Evolutionary conservation across 1,140 invertebrate species (phyloP).

Genomic region (Drosophila sp.): DNA sequence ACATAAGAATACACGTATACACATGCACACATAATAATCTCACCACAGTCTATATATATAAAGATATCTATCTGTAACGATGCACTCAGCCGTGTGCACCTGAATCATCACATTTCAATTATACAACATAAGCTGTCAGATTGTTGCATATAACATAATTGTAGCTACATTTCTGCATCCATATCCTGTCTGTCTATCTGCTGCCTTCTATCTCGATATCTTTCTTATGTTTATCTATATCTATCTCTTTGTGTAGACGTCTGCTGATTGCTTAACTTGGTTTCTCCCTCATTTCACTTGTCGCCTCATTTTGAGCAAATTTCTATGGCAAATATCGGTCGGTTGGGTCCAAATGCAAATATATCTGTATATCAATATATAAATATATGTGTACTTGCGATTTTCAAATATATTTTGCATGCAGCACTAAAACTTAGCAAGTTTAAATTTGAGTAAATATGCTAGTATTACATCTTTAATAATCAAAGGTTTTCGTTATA

Average conservation of each 20-base stretch:
- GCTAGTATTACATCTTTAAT: too few species aligned
- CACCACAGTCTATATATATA: conserved; percentile 1
- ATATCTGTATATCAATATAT: background rate
- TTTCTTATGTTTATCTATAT: background rate
- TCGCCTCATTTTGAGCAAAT: conserved; percentile 6
- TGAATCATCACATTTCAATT: conserved; percentile 75
- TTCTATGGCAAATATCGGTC: conserved; percentile 31
- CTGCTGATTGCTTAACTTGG: conserved; percentile 7
- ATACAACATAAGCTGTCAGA: conserved; percentile 50
- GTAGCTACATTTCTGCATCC: conserved; percentile 33
- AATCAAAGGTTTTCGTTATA: too few species aligned
- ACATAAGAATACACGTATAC: background rate
- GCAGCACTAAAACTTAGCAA: too few species aligned
- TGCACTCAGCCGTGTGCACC: conserved; percentile 55
- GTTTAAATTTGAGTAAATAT: too few species aligned
- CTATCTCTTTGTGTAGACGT: background rate
- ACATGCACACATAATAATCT: conserved; percentile 43
- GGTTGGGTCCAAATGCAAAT: conserved; percentile 6
- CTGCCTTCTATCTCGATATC: background rate
- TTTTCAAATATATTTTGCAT: too few species aligned
- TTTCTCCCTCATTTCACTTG: conserved; percentile 7
- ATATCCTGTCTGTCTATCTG: background rate
- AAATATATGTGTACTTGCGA: too few species aligned
- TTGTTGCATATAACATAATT: conserved; percentile 62
- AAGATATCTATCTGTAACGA: conserved; percentile 26